Percentiles rank a stretch among this genome's conserved stretches.
phyloP scores from a whole-genome alignment of 1,140 invertebrate genomes.

The Maconellicoccus hirsutus region DNA sequence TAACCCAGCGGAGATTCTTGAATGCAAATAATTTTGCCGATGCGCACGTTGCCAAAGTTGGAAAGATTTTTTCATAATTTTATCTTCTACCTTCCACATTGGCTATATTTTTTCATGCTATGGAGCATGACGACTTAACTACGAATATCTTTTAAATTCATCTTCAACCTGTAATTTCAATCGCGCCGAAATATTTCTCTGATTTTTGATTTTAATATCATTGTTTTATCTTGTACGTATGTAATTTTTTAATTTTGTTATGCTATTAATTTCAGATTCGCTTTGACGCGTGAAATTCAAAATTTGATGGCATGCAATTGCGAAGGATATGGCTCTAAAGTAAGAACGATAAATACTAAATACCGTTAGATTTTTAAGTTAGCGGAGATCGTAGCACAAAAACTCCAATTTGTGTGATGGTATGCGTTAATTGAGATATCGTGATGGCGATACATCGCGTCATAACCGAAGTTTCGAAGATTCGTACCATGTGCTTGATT shows the following conservation, averaged over 20 bases:
- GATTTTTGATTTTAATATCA: not conserved
- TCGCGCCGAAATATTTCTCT: not conserved
- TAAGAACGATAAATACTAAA: not conserved
- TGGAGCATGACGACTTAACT: not conserved
- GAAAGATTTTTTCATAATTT: too few species aligned
- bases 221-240: too few species aligned
- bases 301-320: not conserved
- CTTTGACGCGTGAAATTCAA: not conserved
- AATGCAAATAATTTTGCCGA: too few species aligned
- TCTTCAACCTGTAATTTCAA: too few species aligned
- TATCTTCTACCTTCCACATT: too few species aligned
- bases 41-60: too few species aligned
- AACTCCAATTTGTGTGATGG: not conserved
- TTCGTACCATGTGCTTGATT: not conserved
- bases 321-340: not conserved
- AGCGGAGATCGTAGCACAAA: not conserved
- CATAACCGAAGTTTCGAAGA: not conserved
- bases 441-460: not conserved
- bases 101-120: not conserved
- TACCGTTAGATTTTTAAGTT: too few species aligned
- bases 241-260: not conserved
- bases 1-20: too few species aligned
- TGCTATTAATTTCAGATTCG: not conserved
- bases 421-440: not conserved
- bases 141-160: not conserved